Base-by-base conservation (phyloP, 2,797 vertebrate species). In the Alosa sapidissima region DNA sequence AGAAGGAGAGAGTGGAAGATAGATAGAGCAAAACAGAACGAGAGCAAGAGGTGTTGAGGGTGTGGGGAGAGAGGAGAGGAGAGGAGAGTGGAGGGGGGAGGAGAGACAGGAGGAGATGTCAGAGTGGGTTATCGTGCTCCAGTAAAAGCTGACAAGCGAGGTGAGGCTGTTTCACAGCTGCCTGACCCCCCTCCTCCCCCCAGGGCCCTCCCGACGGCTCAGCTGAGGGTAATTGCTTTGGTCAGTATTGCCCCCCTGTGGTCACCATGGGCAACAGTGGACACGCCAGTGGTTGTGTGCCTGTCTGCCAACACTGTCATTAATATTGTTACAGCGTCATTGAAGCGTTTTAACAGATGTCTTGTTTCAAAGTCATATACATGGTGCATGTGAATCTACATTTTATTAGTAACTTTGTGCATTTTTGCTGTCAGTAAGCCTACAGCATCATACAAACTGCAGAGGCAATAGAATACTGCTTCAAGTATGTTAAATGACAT, bases 121-220 rank as follows among this genome's bases (percentile, higher is more conserved):
- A 78, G 36, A 45, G 36, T 78, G 72, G 72, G 72, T 78, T 78
- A 78, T 78, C 68, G 33, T 75, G 68, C 68, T 75, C 72, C 89
- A 85, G 91, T 91, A 90, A 91, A 88, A 81, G 87, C 91, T 93
- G 91, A 91, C 83, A 48, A 81, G 84, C 48, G n/a, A 41, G 81
- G 36, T 21, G 78, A 82, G 58, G 5, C 2, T n/a, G 82, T 62
- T 47, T 55, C 62, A 60, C 82, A 72, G 1, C 0, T 84, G 82
- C 87, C 83, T 81, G 36, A 78, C 72, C 72, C 72, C 5, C 19
- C 16, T 14, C 1, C 5, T 16, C 14, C 41, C 72, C 72, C 72
- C 41, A 7, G 16, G 41, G 72, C 0, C 14, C 24, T 9, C 68
- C 72, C 72, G 72, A 45, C 36, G 81, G 7, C 47, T 36, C 55